phyloP scores from a whole-genome alignment of 2,113 vertebrate species.

The Tinamus guttatus region DNA sequence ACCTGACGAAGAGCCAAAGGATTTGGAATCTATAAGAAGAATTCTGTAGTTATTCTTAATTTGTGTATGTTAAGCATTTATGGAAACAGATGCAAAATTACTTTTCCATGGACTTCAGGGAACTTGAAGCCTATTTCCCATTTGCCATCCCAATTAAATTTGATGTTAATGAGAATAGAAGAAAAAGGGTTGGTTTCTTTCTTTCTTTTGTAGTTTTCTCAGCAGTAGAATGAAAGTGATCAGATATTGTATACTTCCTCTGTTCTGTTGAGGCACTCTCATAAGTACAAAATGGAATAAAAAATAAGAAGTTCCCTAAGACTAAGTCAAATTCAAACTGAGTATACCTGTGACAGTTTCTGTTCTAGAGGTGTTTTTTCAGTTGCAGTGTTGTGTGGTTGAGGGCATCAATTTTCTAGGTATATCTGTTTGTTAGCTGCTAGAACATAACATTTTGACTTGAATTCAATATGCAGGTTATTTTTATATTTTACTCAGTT shows the following conservation, averaged over 20 bases:
- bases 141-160: neutral
- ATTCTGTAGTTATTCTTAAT: neutral
- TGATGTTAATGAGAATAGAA: neutral
- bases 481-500: neutral
- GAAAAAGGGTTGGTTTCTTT: accelerated
- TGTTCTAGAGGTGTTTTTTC: neutral
- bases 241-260: accelerated
- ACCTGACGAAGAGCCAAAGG: neutral
- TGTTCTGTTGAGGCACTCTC: neutral
- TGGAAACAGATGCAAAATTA: neutral
- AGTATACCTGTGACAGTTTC: neutral
- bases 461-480: neutral
- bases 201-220: neutral
- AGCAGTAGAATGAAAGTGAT: neutral
- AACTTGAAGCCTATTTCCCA: neutral
- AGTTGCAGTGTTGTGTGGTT: neutral
- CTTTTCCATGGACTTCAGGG: neutral
- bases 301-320: neutral
- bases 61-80: neutral
- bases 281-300: neutral
- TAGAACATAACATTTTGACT: neutral
- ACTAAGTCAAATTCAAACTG: neutral
- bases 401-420: neutral
- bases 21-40: neutral
- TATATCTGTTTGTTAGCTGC: neutral